These are phyloP conservation scores for Tylochromis polylepis DNA, from an alignment of 2,113 vertebrate genomes.

Conservation along the genomic window DNA sequence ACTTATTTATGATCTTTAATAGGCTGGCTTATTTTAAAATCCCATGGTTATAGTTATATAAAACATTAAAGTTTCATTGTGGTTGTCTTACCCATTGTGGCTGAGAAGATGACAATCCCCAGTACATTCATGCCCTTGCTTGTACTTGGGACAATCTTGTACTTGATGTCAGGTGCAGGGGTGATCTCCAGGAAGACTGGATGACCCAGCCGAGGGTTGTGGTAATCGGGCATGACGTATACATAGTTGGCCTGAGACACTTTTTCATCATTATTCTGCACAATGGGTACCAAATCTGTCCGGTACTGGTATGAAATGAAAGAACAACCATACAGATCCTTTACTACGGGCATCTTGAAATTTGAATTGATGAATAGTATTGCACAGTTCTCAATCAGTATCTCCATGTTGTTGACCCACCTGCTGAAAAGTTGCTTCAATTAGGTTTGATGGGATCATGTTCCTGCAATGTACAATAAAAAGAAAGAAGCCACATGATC, in stretches of 20 bases:
- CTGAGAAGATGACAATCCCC: conserved; percentile 89
- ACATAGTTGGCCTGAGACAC: conserved; percentile 75
- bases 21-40: not conserved
- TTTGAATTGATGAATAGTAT: not conserved
- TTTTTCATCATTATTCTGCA: conserved; percentile 41
- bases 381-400: not conserved
- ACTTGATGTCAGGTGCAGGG: conserved; percentile 77
- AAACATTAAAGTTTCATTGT: not conserved
- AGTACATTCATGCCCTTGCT: conserved; percentile 89
- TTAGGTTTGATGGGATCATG: conserved; percentile 88
- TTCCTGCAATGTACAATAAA: conserved; percentile 71
- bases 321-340: not conserved
- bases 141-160: conserved; percentile 79
- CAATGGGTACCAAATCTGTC: conserved; percentile 77
- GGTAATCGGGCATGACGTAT: conserved; percentile 81
- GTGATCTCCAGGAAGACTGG: conserved; percentile 82
- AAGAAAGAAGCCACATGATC: not conserved
- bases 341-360: not conserved
- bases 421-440: conserved; percentile 89
- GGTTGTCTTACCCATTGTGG: conserved; percentile 79
- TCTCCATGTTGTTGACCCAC: conserved; percentile 50
- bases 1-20: not conserved
- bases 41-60: not conserved
- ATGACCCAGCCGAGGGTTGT: conserved; percentile 73
- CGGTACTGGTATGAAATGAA: conserved; percentile 74